Evolutionary conservation across 2,797 vertebrate species (phyloP), one percentile per base, ranked within the genome.

Genomic region (Squalus acanthias): DNA sequence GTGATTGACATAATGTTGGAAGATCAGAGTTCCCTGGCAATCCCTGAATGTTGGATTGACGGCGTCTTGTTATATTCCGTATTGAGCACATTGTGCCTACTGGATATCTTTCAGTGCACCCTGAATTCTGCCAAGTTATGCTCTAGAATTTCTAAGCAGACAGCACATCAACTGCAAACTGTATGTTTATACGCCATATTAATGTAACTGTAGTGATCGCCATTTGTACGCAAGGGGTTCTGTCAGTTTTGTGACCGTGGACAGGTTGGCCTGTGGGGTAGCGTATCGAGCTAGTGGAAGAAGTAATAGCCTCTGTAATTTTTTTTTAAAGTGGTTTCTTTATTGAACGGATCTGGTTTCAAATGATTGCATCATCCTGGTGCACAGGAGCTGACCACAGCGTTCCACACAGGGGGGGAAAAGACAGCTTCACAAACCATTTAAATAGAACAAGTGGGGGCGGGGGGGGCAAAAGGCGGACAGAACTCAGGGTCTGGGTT

Each of bases 1-100:
- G 13, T 95, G 94, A 95, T 76, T 95, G 94, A 95, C 94, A 60
- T 57, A 95, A 93, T 69, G 91, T 93, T 93, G 91, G 91, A 95
- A 95, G 94, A 57, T 95, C 70, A 76, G 94, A 74, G 46, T 53
- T 95, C 72, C 70, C 94, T 95, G 94, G 94, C 94, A 95, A 57
- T 24, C 26, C 24, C 12, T 95, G 94, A 95, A 95, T 57, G 94
- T 76, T 29, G 46, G 50, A 60, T 76, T 76, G 63, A 69, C 94
- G 13, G 94, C 13, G 26, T 15, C 70, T 76, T 76, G 46, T n/a
- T 72, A 53, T 17, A 57, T 76, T 76, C 70, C 72, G 53, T 93
- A 69, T 67, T 46, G 91, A 29, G 24, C 91, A 93, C 91, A 93
- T 24, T 67, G 24, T 93, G 91, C 91, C 63, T 4, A 93, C 65